A percentile compares a stretch with the other conserved stretches of the same genome.
Conservation (phyloP, 2,113 vertebrate genomes). For the Bubo blakistoni region DNA sequence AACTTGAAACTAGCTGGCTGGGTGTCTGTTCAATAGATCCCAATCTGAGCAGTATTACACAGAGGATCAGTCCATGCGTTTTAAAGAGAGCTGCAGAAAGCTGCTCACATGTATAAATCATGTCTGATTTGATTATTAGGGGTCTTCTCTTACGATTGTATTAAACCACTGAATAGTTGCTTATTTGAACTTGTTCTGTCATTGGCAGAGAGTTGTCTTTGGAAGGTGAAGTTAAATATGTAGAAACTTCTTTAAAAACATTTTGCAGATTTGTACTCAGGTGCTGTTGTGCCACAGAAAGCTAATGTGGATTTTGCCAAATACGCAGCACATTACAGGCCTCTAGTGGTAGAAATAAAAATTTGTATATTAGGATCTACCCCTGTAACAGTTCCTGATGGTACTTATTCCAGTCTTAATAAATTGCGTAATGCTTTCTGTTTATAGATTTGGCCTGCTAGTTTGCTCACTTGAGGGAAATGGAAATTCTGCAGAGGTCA, state of each 20-base stretch:
- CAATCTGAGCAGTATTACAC: background rate
- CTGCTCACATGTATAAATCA: background rate
- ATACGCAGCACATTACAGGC: background rate
- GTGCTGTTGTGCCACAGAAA: background rate
- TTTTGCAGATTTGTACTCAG: background rate
- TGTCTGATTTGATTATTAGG: background rate
- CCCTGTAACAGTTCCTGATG: background rate
- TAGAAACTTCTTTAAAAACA: background rate
- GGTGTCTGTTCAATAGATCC: background rate
- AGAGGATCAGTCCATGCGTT: background rate
- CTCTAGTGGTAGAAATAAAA: constrained; percentile 58
- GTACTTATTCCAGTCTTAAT: background rate
- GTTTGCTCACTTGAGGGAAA: background rate
- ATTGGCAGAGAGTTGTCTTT: background rate
- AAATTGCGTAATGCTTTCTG: background rate
- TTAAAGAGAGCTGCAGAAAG: background rate
- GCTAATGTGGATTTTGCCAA: background rate
- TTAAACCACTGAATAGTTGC: background rate
- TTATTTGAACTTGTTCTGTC: background rate
- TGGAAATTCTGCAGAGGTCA: background rate
- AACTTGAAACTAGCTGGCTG: background rate
- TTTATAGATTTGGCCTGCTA: background rate
- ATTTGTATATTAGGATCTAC: background rate
- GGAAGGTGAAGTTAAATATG: background rate
- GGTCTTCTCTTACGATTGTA: background rate